Conservation (phyloP, 2,888 invertebrate genomes). For the Drosophila fulvimacula region DNA sequence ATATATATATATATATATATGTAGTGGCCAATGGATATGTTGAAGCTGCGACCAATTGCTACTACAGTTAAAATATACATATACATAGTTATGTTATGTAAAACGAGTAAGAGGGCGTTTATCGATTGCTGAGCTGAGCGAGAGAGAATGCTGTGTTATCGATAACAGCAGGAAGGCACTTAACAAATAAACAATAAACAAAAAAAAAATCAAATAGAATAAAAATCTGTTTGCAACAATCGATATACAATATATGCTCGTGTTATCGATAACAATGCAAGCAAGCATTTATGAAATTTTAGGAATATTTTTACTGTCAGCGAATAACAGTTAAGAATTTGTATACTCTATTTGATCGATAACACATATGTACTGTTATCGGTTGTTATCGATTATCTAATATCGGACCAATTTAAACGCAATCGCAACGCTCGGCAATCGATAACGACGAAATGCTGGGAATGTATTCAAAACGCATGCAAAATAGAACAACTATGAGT, state of each 20-base stretch:
- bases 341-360: not conserved
- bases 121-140: constrained; percentile 36
- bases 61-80: constrained; percentile 33
- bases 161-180: not conserved
- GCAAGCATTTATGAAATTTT: no score
- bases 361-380: not conserved
- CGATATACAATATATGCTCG: not conserved
- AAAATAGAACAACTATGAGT: constrained; percentile 41
- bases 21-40: not conserved
- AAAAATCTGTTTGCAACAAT: not conserved
- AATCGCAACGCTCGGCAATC: constrained; percentile 18
- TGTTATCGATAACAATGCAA: not conserved
- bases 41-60: constrained; percentile 32
- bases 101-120: constrained; percentile 24
- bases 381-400: not conserved
- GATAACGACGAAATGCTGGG: constrained; percentile 28
- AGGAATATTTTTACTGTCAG: no score
- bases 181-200: not conserved
- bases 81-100: constrained; percentile 11
- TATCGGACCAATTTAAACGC: not conserved
- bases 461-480: constrained; percentile 38
- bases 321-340: not conserved
- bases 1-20: not conserved
- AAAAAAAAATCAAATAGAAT: not conserved
- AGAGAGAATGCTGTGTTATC: constrained; percentile 1